A percentile compares a stretch with the other conserved stretches of the same genome.
Evolutionary conservation across 2,888 invertebrate genomes (phyloP).

Genomic region (Ctena decussata): DNA sequence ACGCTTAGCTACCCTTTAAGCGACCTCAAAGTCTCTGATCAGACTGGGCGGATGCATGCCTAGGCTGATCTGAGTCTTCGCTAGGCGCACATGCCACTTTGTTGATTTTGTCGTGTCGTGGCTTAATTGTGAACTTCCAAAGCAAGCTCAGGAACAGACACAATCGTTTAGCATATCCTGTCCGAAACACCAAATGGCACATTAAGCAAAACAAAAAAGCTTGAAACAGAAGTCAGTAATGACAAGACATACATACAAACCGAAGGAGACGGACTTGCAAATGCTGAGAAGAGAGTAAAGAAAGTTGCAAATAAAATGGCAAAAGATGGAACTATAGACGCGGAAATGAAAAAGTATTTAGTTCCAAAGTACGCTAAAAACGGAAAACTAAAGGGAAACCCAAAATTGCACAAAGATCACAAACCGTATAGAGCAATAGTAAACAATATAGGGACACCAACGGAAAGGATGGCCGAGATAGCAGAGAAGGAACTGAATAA

Average conservation of each 20-base stretch:
- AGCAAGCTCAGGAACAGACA: not conserved
- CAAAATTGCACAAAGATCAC: slow-evolving; percentile 19
- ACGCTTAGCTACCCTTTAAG: no score
- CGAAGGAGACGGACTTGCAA: not conserved
- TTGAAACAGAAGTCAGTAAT: not conserved
- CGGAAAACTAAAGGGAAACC: slow-evolving; percentile 31
- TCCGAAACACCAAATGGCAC: no score
- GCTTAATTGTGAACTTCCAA: not conserved
- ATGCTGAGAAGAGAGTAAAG: no score
- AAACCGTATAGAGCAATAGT: slow-evolving; percentile 18
- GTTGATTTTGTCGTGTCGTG: no score
- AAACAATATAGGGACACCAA: slow-evolving; percentile 15
- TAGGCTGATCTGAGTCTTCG: no score
- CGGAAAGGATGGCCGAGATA: slow-evolving; percentile 26
- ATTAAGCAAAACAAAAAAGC: no score
- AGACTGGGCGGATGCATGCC: no score
- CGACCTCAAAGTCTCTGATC: no score
- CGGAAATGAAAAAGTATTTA: slow-evolving; percentile 17
- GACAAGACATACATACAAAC: not conserved
- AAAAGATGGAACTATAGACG: not conserved
- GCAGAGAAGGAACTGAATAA: slow-evolving; percentile 14
- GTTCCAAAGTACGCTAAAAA: not conserved
- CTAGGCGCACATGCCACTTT: no score
- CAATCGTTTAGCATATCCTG: no score
- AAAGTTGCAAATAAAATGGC: no score